Percentiles rank a stretch among this genome's conserved stretches.
These are phyloP conservation scores for Diarsia dahlii DNA, from an alignment of 2,888 invertebrate species.

Conservation along the genomic window DNA sequence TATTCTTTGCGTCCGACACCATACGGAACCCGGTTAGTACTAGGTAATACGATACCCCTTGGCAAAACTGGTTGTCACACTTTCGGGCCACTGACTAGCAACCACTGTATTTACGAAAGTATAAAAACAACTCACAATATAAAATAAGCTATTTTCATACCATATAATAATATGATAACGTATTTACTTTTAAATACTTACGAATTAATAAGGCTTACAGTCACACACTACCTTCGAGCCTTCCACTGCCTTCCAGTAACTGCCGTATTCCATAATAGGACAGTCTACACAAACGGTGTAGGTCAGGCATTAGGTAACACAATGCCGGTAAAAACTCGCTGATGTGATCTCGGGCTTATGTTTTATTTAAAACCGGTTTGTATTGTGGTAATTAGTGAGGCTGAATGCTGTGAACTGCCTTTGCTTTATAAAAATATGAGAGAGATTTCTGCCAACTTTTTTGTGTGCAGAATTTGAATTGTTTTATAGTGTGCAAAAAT, in stretches of 20 bases:
- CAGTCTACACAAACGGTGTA: conserved; percentile 47
- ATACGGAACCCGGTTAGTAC: no score
- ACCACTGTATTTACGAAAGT: not conserved
- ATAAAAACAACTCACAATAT: no score
- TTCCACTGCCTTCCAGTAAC: not conserved
- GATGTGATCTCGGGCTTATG: conserved; percentile 48
- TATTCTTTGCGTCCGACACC: no score
- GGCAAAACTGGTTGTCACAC: no score
- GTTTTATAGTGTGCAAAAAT: not conserved
- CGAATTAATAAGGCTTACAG: conserved; percentile 7
- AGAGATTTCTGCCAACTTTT: not conserved
- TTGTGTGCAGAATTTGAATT: not conserved
- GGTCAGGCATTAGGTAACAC: conserved; percentile 66
- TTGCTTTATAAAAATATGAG: not conserved
- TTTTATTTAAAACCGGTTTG: conserved; percentile 39
- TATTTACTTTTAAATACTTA: conserved; percentile 33
- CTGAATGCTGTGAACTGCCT: not conserved
- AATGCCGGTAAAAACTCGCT: conserved; percentile 33
- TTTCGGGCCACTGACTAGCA: no score
- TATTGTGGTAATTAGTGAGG: conserved; percentile 14
- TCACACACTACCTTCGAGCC: conserved; percentile 23
- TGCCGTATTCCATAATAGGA: conserved; percentile 47
- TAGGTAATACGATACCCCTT: no score
- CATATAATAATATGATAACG: not conserved
- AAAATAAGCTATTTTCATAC: conserved; percentile 4